These are phyloP conservation scores for Blastomussa wellsi DNA, from an alignment of 92 coral and sea anemone genomes.

Conservation along the genomic window DNA sequence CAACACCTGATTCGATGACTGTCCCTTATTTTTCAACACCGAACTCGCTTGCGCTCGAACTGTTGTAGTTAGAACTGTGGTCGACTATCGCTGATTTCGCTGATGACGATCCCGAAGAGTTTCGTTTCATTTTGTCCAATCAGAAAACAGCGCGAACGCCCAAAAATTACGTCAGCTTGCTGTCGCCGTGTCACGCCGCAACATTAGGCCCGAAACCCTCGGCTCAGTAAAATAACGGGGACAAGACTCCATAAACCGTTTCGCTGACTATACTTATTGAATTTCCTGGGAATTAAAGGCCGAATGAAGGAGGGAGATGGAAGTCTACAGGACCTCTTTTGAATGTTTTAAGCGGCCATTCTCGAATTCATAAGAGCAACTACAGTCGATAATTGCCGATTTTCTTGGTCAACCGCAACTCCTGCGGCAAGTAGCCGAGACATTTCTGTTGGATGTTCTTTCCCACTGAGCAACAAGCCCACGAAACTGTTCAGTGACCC, in stretches of 20 bases:
- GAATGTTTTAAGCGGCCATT: neutral
- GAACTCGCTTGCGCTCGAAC: neutral
- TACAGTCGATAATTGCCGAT: neutral
- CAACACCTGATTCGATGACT: neutral
- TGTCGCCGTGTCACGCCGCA: neutral
- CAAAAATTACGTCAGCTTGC: neutral
- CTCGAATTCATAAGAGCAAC: neutral
- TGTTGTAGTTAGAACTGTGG: neutral
- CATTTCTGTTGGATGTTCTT: neutral
- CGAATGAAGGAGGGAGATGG: neutral
- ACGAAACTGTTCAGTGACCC: neutral
- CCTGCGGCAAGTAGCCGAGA: neutral
- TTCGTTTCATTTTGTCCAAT: neutral
- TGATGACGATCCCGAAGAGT: neutral
- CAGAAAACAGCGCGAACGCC: neutral
- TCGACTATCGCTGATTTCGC: too few relatives aligned
- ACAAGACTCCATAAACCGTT: neutral
- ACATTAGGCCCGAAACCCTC: neutral
- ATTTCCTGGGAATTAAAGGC: neutral
- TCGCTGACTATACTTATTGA: neutral
- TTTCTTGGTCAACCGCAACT: neutral
- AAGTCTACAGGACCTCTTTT: neutral
- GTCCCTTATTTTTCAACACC: neutral
- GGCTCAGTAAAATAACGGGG: neutral
- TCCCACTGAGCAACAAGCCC: neutral